A percentile compares a stretch with the other conserved stretches of the same genome.
These are phyloP conservation scores for Coendou prehensilis DNA, from an alignment of 2,797 vertebrate species.

Conservation along the genomic window DNA sequence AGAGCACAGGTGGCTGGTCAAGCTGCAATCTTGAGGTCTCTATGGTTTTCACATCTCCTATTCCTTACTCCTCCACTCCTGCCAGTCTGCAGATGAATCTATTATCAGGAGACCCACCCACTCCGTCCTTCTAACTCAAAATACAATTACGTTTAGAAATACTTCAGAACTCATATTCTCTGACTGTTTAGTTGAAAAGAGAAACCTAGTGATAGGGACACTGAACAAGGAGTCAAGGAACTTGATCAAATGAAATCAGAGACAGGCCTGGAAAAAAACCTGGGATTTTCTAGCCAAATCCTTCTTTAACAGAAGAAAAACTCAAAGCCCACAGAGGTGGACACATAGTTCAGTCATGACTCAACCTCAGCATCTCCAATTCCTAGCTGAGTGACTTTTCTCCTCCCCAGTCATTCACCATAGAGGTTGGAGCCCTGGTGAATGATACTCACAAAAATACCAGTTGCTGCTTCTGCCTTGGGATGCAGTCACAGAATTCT, in stretches of 20 bases:
- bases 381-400: constrained; percentile 22
- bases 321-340: neutral
- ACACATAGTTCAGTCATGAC: neutral
- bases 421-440: neutral
- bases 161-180: neutral
- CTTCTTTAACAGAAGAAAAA: constrained; percentile 28
- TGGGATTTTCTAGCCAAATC: neutral
- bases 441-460: constrained; percentile 3
- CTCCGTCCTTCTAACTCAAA: constrained; percentile 5
- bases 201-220: neutral
- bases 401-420: neutral
- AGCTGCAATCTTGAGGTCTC: neutral
- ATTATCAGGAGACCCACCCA: neutral
- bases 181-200: neutral
- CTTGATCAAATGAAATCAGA: constrained; percentile 30
- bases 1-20: neutral
- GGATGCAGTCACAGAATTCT: constrained; percentile 46
- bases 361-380: neutral
- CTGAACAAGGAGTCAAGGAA: neutral
- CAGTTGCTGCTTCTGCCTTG: constrained; percentile 38
- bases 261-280: neutral
- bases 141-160: constrained; percentile 41
- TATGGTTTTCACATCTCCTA: neutral
- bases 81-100: neutral
- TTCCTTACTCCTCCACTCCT: neutral